Conservation (phyloP, 1,140 invertebrate species). For the Lepidurus apus region DNA sequence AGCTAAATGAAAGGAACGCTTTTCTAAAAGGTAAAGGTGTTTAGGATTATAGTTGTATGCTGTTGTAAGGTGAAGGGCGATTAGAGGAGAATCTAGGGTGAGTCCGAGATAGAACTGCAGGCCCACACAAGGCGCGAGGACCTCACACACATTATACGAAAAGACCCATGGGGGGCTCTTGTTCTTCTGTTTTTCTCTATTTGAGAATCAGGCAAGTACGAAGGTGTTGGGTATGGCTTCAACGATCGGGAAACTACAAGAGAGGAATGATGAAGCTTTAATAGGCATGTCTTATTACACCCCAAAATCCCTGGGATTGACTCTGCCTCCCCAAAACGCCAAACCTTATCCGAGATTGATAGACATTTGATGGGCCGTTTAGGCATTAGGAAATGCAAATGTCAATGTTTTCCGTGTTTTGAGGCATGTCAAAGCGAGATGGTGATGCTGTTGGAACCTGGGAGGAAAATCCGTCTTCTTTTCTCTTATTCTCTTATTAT, state of each 20-base stretch:
- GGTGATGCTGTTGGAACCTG: no score
- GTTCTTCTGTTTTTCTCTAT: neutral
- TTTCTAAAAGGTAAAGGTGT: neutral
- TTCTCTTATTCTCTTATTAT: neutral
- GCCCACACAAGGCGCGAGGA: neutral
- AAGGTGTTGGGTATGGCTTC: neutral
- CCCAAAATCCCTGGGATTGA: neutral
- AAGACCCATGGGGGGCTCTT: neutral
- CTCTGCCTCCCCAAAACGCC: neutral
- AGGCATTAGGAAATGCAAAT: slow-evolving; percentile 19
- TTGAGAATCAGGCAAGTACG: neutral
- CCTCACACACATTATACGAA: neutral
- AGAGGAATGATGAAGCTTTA: slow-evolving; percentile 10
- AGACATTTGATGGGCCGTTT: slow-evolving; percentile 9
- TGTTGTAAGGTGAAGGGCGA: no score
- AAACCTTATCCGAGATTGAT: neutral
- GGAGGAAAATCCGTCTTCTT: neutral
- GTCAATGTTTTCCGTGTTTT: slow-evolving; percentile 10
- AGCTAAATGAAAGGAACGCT: slow-evolving; percentile 7
- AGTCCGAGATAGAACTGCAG: neutral
- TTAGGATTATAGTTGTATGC: no score
- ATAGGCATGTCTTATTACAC: slow-evolving; percentile 19
- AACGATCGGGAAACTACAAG: neutral
- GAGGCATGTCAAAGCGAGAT: neutral
- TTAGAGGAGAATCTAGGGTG: no score